Percentiles rank a stretch among this genome's conserved stretches.
phyloP scores from a whole-genome alignment of 2,113 vertebrate species.

The Ploceus nigricollis region DNA sequence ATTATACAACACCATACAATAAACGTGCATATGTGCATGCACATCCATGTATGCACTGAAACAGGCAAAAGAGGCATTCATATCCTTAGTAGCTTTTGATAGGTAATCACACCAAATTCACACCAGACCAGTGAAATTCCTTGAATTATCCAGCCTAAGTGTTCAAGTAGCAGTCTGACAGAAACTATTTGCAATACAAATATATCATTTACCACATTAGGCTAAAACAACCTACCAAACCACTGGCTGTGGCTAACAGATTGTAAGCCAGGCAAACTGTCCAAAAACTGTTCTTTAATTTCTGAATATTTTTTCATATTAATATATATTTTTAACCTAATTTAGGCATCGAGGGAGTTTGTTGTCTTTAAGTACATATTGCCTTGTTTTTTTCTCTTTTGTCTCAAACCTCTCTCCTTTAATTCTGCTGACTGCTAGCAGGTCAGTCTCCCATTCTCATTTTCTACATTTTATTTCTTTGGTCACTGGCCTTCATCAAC shows the following conservation, averaged over 20 bases:
- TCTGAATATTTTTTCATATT: neutral
- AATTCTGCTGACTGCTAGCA: neutral
- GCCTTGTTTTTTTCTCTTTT: neutral
- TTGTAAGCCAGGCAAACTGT: neutral
- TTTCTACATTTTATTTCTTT: slow-evolving; percentile 1
- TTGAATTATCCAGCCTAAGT: neutral
- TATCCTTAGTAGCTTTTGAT: neutral
- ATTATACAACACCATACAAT: neutral
- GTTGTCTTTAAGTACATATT: neutral
- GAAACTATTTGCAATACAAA: neutral
- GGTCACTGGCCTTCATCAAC: neutral
- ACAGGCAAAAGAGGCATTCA: neutral
- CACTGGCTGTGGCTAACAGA: neutral
- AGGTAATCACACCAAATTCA: neutral
- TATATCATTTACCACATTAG: fast-evolving
- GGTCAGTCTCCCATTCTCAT: neutral
- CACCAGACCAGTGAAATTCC: neutral
- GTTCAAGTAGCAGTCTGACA: neutral
- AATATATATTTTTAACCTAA: neutral
- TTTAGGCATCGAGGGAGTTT: neutral
- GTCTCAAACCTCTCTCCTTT: neutral
- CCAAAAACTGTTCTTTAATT: neutral
- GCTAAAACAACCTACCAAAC: neutral
- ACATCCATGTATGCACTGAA: neutral
- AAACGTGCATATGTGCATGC: neutral